Evolutionary conservation across 2,113 vertebrate genomes (phyloP).

Genomic region (Ivindomyrus marchei): DNA sequence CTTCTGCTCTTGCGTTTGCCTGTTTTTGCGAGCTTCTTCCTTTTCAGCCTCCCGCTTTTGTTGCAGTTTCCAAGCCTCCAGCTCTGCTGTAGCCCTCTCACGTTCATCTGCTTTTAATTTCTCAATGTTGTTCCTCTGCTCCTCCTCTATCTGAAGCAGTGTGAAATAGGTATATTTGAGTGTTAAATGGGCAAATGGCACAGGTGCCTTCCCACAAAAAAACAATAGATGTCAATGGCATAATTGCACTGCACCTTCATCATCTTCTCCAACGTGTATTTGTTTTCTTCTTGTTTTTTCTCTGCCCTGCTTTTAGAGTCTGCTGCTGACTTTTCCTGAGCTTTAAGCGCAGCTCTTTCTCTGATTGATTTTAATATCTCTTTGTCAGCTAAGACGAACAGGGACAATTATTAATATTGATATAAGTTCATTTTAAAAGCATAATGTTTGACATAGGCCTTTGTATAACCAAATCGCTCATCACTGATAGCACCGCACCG

Average conservation of each 20-base stretch:
- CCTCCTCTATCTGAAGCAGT: slow-evolving; percentile 73
- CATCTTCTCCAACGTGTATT: slow-evolving; percentile 72
- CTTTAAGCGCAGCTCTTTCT: slow-evolving; percentile 65
- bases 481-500: slow-evolving; percentile 44
- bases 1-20: slow-evolving; percentile 33
- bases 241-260: slow-evolving; percentile 65
- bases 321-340: slow-evolving; percentile 66
- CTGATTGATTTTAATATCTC: slow-evolving; percentile 64
- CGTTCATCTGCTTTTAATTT: slow-evolving; percentile 71
- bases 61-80: slow-evolving; percentile 70
- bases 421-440: not conserved
- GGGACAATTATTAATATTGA: not conserved
- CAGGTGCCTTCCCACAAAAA: not conserved
- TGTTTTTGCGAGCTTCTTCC: slow-evolving; percentile 30
- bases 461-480: not conserved
- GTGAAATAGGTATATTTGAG: not conserved
- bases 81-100: slow-evolving; percentile 62
- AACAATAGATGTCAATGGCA: not conserved
- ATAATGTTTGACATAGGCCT: not conserved
- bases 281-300: slow-evolving; percentile 65
- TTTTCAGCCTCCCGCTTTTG: slow-evolving; percentile 50
- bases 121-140: slow-evolving; percentile 57
- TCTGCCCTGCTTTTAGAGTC: slow-evolving; percentile 56
- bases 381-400: slow-evolving; percentile 63
- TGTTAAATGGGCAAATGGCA: not conserved